Conservation (phyloP, 2,888 invertebrate genomes). For the Chelonus formosanus region DNA sequence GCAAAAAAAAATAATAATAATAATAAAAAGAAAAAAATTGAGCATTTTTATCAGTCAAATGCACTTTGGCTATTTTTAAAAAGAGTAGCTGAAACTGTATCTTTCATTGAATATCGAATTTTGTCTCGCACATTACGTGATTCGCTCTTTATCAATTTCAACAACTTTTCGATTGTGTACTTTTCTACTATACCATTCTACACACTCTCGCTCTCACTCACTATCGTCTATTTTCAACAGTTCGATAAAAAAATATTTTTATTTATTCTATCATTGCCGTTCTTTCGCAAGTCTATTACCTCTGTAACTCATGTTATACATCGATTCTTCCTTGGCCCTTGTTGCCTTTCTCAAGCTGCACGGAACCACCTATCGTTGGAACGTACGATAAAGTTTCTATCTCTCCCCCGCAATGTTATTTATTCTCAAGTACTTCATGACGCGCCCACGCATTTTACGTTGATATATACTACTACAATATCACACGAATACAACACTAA, state of each 20-base stretch:
- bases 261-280: constrained; percentile 21
- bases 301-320: constrained; percentile 13
- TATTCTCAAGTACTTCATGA: constrained; percentile 2
- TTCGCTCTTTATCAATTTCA: constrained; percentile 15
- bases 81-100: not conserved
- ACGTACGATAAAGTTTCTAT: constrained; percentile 37
- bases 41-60: not conserved
- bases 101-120: constrained; percentile 2
- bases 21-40: not conserved
- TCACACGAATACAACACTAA: too few relatives aligned
- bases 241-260: not conserved
- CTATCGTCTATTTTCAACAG: not conserved
- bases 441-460: constrained; percentile 23
- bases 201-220: not conserved
- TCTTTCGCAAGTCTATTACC: too few relatives aligned
- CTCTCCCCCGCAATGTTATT: constrained; percentile 30
- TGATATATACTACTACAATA: constrained; percentile 26
- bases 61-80: constrained; percentile 6
- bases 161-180: not conserved
- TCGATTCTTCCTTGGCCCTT: constrained; percentile 23
- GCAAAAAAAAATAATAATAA: not conserved
- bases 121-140: constrained; percentile 8
- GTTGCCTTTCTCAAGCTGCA: constrained; percentile 22
- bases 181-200: not conserved
- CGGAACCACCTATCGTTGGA: constrained; percentile 28